Evolutionary conservation across 2,888 invertebrate genomes (phyloP).

Genomic region (Dorcus hopei): DNA sequence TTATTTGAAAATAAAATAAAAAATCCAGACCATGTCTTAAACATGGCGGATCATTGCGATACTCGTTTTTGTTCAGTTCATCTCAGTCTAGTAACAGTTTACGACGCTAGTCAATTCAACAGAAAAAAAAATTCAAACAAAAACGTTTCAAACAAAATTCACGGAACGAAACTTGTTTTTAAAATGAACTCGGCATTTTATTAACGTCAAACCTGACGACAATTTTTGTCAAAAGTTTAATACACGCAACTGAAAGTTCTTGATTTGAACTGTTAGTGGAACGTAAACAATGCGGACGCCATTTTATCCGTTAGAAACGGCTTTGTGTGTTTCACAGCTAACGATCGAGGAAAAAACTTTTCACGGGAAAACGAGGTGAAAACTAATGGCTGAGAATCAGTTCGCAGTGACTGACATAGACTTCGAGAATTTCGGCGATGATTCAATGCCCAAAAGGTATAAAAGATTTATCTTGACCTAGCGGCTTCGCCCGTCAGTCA

Average conservation of each 20-base stretch:
- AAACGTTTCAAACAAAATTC: slow-evolving; percentile 4
- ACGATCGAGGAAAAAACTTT: background rate
- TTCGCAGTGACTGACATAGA: slow-evolving; percentile 24
- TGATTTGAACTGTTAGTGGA: background rate
- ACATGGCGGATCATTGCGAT: background rate
- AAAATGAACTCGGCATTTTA: background rate
- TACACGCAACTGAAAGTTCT: background rate
- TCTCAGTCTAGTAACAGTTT: background rate
- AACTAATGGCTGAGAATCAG: slow-evolving; percentile 19
- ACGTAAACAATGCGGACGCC: slow-evolving; percentile 16
- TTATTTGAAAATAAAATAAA: too few species aligned
- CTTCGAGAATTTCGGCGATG: slow-evolving; percentile 14
- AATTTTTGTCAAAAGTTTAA: background rate
- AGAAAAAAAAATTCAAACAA: background rate
- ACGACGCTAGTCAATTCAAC: slow-evolving; percentile 9
- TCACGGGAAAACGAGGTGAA: background rate
- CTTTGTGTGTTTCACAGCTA: slow-evolving; percentile 1
- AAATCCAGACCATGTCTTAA: background rate
- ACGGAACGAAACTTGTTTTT: background rate
- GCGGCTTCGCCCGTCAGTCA: background rate
- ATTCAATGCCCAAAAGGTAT: slow-evolving; percentile 16
- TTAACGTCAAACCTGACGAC: background rate
- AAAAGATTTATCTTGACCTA: background rate
- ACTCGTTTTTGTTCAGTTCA: too few species aligned
- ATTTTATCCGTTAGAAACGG: slow-evolving; percentile 16